phyloP scores from a whole-genome alignment of 2,113 vertebrate genomes.

The Lepidothrix coronata region DNA sequence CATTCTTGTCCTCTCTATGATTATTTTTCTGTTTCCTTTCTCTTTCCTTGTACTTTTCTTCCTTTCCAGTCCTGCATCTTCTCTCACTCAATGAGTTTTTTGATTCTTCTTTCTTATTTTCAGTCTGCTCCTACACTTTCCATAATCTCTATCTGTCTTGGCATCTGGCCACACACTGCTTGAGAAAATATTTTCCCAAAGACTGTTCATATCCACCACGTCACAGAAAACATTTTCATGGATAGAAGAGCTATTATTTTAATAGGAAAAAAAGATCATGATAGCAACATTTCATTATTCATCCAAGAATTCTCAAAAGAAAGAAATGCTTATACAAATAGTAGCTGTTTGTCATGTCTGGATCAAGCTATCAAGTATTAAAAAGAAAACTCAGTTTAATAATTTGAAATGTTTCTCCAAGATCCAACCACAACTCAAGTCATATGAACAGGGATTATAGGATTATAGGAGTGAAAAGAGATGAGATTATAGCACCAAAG shows the following conservation, averaged over 20 bases:
- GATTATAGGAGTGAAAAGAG: background rate
- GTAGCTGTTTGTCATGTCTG: background rate
- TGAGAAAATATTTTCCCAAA: slow-evolving; percentile 49
- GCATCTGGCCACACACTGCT: background rate
- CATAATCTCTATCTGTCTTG: background rate
- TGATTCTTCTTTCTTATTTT: background rate
- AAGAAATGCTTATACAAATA: background rate
- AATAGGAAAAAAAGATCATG: background rate
- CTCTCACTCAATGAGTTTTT: background rate
- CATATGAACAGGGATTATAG: background rate
- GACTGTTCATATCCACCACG: background rate
- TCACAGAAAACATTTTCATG: background rate
- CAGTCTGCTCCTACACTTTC: background rate
- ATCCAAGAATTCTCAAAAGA: background rate
- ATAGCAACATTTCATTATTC: background rate
- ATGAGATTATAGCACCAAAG: background rate
- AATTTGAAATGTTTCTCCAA: background rate
- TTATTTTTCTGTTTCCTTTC: background rate
- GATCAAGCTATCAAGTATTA: background rate
- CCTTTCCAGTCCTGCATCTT: background rate
- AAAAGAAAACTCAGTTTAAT: background rate
- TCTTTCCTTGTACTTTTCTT: background rate
- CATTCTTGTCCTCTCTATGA: background rate
- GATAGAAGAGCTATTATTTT: background rate
- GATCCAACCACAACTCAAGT: background rate